Conservation (phyloP, 2,888 invertebrate species). For the Lutraria lutraria region DNA sequence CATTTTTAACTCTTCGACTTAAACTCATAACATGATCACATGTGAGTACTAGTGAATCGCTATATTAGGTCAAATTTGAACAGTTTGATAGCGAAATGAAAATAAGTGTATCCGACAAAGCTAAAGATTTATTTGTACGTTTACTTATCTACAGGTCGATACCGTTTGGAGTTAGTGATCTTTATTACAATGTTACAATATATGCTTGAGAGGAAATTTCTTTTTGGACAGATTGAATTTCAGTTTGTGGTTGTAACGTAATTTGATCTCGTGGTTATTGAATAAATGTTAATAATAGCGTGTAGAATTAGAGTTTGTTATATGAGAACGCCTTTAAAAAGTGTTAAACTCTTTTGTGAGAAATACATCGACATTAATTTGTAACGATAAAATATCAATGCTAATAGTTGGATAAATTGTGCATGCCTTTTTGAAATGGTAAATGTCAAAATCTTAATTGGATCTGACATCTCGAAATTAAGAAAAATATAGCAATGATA, state of each 20-base stretch:
- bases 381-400: neutral
- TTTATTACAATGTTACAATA: neutral
- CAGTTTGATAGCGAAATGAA: conserved; percentile 2
- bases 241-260: neutral
- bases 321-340: neutral
- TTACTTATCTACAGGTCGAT: neutral
- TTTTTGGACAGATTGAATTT: conserved; percentile 7
- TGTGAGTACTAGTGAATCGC: neutral
- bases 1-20: neutral
- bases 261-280: neutral
- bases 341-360: neutral
- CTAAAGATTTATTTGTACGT: neutral
- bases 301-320: neutral
- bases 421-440: neutral
- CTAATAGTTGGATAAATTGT: neutral
- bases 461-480: neutral
- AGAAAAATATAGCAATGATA: too few species aligned
- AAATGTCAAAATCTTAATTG: neutral
- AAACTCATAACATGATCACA: neutral
- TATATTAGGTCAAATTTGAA: conserved; percentile 17
- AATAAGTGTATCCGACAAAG: neutral
- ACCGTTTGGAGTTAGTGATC: neutral
- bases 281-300: neutral
- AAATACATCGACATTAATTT: neutral
- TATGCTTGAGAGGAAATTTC: neutral